Evolutionary conservation across 2,797 vertebrate genomes (phyloP), one percentile per base, ranked within the genome.

Genomic region (Chiroxiphia lanceolata): DNA sequence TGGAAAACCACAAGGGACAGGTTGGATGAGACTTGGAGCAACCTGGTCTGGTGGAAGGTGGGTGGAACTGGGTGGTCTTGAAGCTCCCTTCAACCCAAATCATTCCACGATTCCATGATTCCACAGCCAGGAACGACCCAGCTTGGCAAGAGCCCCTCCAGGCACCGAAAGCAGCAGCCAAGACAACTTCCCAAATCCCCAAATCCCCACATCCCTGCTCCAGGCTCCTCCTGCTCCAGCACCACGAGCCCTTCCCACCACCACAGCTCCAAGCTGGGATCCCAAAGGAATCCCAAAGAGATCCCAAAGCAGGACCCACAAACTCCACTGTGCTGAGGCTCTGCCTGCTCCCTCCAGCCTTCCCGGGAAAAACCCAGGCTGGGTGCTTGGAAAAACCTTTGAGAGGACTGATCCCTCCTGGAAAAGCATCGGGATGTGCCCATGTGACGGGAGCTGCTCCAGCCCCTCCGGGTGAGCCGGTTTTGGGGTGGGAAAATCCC

Each of bases 231-330:
- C 38, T 47, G 44, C 38, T 38, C 33, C 36, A 59, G 42, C 88
- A 51, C 59, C 83, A 38, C 0, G 0, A 64, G 65, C 65, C 38
- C 36, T 51, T 36, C 48, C 83, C 80, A 20, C n/a, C 22, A 4
- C 3, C 0, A 7, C 1, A 18, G 42, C 74, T 21, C 67, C 61
- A 44, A 51, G 50, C 19, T 0, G 0, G 17, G 19, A 74, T 17
- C 40, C 81, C 87, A 16, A 7, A 1, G 15, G n/a, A 17, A 74
- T 15, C 36, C 81, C 87, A 18, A 7, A 1, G 15, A 42, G 27
- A 9, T n/a, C 70, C 86, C 38, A 15, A 53, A 71, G 90, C 45
- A 57, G 75, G 25, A 72, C 29, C 0, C 70, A 3, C 60, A 33
- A 6, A 61, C 72, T 50, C 15, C 2, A 11, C 0, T 38, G 5